Conservation (phyloP, 1,140 invertebrate species). For the Vollenhovia emeryi region DNA sequence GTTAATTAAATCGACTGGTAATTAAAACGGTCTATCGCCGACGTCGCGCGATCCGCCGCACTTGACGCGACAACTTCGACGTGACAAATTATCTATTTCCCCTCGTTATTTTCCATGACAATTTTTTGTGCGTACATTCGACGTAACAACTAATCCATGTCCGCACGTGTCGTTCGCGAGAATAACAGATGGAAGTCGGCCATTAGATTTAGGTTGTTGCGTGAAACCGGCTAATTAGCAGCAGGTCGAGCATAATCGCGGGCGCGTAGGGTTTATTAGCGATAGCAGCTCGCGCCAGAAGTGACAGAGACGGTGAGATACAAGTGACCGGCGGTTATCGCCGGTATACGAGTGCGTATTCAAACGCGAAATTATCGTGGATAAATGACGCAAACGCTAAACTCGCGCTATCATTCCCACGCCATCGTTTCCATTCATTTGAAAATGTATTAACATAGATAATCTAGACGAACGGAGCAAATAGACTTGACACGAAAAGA, state of each 20-base stretch:
- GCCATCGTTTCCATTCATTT: background rate
- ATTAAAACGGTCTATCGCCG: background rate
- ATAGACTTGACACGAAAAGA: background rate
- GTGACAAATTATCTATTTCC: background rate
- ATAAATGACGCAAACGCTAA: constrained; percentile 18
- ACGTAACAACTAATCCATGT: background rate
- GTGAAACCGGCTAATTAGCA: background rate
- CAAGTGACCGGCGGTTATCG: background rate
- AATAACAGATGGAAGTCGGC: background rate
- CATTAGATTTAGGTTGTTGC: background rate
- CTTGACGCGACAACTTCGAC: no score
- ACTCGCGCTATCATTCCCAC: background rate
- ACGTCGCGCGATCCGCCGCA: no score
- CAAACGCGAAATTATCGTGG: background rate
- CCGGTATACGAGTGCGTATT: background rate
- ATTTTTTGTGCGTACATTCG: background rate
- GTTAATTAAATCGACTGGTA: constrained; percentile 15
- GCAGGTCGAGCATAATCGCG: background rate
- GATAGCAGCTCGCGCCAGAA: background rate
- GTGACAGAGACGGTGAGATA: background rate
- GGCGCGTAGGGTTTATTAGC: no score
- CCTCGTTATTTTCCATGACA: constrained; percentile 18
- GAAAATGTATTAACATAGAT: constrained; percentile 43
- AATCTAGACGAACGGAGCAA: background rate
- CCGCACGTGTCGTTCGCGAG: background rate